Conservation (phyloP, 1,140 invertebrate genomes). For the Formica selysi region DNA sequence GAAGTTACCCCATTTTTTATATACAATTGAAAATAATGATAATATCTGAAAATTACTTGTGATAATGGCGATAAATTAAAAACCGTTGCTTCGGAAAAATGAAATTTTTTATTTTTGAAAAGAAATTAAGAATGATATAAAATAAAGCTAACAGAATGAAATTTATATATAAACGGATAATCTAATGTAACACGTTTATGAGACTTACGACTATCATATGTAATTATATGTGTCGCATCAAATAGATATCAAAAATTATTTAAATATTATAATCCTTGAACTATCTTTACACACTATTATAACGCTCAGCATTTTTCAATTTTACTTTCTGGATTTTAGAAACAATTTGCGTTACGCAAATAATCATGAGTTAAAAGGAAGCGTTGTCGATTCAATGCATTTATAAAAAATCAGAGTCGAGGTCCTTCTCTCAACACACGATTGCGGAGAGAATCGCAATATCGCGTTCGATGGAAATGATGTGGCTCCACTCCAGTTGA, state of each 20-base stretch:
- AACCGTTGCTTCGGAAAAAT: not conserved
- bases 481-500: not conserved
- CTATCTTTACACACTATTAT: not conserved
- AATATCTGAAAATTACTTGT: conserved; percentile 1
- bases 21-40: not conserved
- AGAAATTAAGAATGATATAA: not conserved
- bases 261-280: conserved; percentile 11
- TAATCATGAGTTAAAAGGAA: conserved; percentile 6
- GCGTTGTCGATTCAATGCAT: not conserved
- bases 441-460: not conserved
- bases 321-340: not conserved
- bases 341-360: not conserved
- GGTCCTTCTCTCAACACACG: not conserved
- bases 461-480: conserved; percentile 6
- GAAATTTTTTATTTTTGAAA: not conserved
- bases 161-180: too few species aligned
- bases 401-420: conserved; percentile 5
- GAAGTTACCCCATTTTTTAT: conserved; percentile 1
- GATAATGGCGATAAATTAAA: conserved; percentile 1
- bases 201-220: too few species aligned
- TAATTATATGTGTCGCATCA: not conserved
- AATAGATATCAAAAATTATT: not conserved
- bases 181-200: too few species aligned
- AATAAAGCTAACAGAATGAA: too few species aligned
- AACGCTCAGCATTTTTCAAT: not conserved